Evolutionary conservation across 2,113 vertebrate species (phyloP).

Genomic region (Microtus montanus): DNA sequence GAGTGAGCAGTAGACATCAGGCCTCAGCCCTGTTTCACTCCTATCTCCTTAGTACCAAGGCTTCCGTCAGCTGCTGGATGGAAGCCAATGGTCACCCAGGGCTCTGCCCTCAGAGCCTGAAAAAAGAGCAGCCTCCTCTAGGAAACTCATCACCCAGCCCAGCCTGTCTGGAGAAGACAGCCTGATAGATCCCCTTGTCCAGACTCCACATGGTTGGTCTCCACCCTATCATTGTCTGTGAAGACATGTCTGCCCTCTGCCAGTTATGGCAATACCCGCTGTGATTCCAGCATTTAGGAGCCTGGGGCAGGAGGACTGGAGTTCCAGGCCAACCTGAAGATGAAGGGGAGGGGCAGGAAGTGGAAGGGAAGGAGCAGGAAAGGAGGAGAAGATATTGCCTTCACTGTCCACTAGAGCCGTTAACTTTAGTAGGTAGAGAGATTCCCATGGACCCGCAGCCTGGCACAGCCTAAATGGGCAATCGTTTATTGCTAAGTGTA

Average conservation of each 20-base stretch:
- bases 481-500: background rate
- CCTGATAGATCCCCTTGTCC: background rate
- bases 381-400: background rate
- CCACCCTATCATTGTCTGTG: background rate
- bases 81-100: background rate
- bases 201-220: background rate
- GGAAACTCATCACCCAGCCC: background rate
- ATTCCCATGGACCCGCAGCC: background rate
- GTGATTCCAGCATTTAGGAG: background rate
- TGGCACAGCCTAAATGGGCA: background rate
- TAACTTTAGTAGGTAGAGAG: background rate
- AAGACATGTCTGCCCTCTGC: background rate
- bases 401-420: background rate
- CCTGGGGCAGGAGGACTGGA: background rate
- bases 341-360: background rate
- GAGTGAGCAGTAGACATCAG: fast-evolving
- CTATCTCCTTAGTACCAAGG: background rate
- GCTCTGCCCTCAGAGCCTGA: background rate
- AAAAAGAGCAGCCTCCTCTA: background rate
- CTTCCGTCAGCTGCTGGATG: background rate
- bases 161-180: background rate
- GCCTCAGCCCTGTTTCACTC: background rate
- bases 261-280: too few relatives aligned
- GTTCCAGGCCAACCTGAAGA: background rate
- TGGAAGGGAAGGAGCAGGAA: background rate